Percentiles rank a stretch among this genome's conserved stretches.
These are phyloP conservation scores for Cirrhinus molitorella DNA, from an alignment of 2,797 vertebrate species.

Conservation along the genomic window DNA sequence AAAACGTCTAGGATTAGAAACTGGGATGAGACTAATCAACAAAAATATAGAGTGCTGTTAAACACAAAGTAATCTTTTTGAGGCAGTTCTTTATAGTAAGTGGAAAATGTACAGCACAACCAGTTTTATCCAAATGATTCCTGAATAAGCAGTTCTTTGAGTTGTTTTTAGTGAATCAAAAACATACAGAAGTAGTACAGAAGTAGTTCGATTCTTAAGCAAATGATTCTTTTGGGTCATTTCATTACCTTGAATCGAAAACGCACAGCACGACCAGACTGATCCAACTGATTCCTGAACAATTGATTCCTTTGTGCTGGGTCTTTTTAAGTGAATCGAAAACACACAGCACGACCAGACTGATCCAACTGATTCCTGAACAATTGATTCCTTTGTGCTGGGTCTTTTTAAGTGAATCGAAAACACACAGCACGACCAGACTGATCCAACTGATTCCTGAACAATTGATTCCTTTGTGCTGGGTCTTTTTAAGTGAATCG, in stretches of 20 bases:
- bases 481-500: too few species aligned
- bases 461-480: too few species aligned
- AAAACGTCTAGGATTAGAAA: background rate
- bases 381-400: background rate
- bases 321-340: background rate
- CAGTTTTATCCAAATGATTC: too few species aligned
- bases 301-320: too few species aligned
- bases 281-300: too few species aligned
- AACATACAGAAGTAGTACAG: background rate
- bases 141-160: background rate
- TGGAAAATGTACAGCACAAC: background rate
- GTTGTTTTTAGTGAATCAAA: background rate
- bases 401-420: background rate
- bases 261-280: too few species aligned
- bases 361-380: background rate
- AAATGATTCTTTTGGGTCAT: background rate
- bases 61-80: background rate
- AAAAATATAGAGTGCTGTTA: background rate
- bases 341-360: background rate
- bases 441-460: too few species aligned
- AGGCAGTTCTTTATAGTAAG: background rate
- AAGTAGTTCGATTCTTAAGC: background rate
- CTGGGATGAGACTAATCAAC: too few species aligned
- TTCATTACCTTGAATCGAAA: too few species aligned
- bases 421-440: too few species aligned